Base-by-base conservation (phyloP, 2,113 vertebrate species). In the Cephalopterus ornatus region DNA sequence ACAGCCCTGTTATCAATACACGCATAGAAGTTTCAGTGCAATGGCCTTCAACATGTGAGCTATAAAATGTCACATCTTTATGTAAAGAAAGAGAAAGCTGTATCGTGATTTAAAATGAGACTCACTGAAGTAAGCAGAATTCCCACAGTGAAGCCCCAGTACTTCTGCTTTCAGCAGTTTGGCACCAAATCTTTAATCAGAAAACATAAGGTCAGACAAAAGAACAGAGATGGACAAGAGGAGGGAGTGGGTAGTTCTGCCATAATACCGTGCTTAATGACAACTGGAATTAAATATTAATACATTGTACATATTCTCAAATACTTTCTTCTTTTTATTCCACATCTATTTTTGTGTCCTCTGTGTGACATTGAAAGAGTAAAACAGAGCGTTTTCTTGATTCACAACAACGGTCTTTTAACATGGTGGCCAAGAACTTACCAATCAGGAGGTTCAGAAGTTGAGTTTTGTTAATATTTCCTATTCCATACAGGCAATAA, bases 391-490 rank as follows among this genome's bases (percentile, higher is more conserved):
- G 37, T 47, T 84, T 86, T 17, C 72, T 74, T 92, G 42, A 86
- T 49, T 44, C 26, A 53, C 19, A 71, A 39, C 65, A 77, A 50
- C 0, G 6, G 78, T 81, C 83, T 92, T 86, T 56, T 71, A 85
- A 65, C 32, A 55, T 1, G 6, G 47, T n/a, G 6, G 16, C 52
- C 82, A 90, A 77, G 55, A 92, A 67, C 65, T 86, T 68, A 84
- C 75, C 61, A 37, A 81, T 93, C 61, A 84, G 76, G 59, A 95
- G 62, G 90, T 88, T 95, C 75, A 88, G 56, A 94, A 95, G 76
- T 86, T 92, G 83, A 92, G 28, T 78, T 91, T 67, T 66, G 67
- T 77, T 88, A 90, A 76, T 32, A 77, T 91, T 95, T 91, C 67
- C 85, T 83, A 55, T 59, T 77, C 65, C 6, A 0, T 35, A 28